These are phyloP conservation scores for Rhamnusium bicolor DNA, from an alignment of 2,888 invertebrate species.

Conservation along the genomic window DNA sequence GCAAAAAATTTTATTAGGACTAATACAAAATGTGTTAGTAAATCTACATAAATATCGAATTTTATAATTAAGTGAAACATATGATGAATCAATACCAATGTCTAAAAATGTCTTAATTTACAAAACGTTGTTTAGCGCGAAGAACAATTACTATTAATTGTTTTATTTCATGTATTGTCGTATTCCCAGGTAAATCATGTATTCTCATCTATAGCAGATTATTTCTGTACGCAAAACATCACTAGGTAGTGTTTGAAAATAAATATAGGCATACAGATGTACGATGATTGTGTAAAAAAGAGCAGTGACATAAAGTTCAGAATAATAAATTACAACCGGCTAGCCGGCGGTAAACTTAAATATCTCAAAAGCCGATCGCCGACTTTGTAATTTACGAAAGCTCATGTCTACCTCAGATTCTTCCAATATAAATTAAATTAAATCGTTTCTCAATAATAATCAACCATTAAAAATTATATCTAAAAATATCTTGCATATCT, in stretches of 20 bases:
- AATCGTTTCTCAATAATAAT: constrained; percentile 45
- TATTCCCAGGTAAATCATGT: too few relatives aligned
- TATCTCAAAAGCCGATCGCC: constrained; percentile 63
- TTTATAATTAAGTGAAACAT: too few relatives aligned
- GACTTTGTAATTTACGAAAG: constrained; percentile 63
- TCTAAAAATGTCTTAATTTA: too few relatives aligned
- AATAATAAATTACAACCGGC: constrained; percentile 61
- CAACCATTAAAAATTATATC: constrained; percentile 31
- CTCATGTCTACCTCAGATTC: constrained; percentile 53
- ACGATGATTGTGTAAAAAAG: constrained; percentile 60
- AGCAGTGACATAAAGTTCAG: constrained; percentile 58
- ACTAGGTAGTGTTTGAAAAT: constrained; percentile 2
- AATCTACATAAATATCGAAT: too few relatives aligned
- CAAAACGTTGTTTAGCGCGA: too few relatives aligned
- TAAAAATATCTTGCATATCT: constrained; percentile 19
- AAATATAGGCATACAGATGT: constrained; percentile 45
- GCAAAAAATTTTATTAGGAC: too few relatives aligned
- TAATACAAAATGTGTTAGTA: too few relatives aligned
- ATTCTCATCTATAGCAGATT: constrained; percentile 1
- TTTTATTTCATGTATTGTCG: too few relatives aligned
- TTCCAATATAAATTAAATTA: constrained; percentile 55
- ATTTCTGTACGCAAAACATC: not conserved
- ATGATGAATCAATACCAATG: too few relatives aligned
- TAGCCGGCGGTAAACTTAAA: constrained; percentile 60
- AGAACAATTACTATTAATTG: constrained; percentile 10